Percentiles rank a stretch among this genome's conserved stretches.
phyloP scores from a whole-genome alignment of 2,888 invertebrate genomes.

The Peribatodes rhomboidaria region DNA sequence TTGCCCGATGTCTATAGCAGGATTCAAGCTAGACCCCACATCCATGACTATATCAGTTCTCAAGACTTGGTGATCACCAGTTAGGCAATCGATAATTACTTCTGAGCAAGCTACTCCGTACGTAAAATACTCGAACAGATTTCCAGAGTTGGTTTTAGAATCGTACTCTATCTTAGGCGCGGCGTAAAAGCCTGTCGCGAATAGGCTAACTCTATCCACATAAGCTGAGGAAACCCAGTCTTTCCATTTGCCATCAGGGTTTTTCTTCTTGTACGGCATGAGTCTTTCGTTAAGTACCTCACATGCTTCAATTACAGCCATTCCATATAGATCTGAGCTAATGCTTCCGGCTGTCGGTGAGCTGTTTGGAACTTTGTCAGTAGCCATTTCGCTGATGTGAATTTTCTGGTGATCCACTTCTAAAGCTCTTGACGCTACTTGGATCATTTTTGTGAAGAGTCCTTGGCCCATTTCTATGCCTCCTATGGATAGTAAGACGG shows the following conservation, averaged over 20 bases:
- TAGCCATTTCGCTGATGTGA: slow-evolving; percentile 91
- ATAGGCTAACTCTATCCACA: slow-evolving; percentile 89
- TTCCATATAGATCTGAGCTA: slow-evolving; percentile 93
- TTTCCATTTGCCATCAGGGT: slow-evolving; percentile 91
- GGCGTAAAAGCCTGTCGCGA: slow-evolving; percentile 91
- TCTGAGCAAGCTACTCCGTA: slow-evolving; percentile 93
- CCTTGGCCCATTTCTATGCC: slow-evolving; percentile 98
- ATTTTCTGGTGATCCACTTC: slow-evolving; percentile 88
- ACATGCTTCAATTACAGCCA: slow-evolving; percentile 93
- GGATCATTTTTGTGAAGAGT: slow-evolving; percentile 95
- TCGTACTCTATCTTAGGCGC: slow-evolving; percentile 89
- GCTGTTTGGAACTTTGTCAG: slow-evolving; percentile 94
- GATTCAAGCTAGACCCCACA: slow-evolving; percentile 94
- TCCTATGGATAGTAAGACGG: slow-evolving; percentile 92
- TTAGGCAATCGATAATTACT: slow-evolving; percentile 95
- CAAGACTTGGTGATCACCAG: slow-evolving; percentile 94
- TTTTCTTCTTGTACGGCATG: slow-evolving; percentile 88
- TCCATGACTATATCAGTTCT: slow-evolving; percentile 96
- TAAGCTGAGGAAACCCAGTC: slow-evolving; percentile 92
- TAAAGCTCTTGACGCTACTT: slow-evolving; percentile 90
- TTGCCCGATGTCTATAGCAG: slow-evolving; percentile 96
- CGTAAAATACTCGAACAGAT: slow-evolving; percentile 91
- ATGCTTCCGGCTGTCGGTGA: slow-evolving; percentile 92
- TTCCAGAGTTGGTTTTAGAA: slow-evolving; percentile 88
- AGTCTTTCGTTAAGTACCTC: slow-evolving; percentile 88